Base-by-base conservation (phyloP, 92 coral and sea anemone species). In the Palythoa heliodiscus region DNA sequence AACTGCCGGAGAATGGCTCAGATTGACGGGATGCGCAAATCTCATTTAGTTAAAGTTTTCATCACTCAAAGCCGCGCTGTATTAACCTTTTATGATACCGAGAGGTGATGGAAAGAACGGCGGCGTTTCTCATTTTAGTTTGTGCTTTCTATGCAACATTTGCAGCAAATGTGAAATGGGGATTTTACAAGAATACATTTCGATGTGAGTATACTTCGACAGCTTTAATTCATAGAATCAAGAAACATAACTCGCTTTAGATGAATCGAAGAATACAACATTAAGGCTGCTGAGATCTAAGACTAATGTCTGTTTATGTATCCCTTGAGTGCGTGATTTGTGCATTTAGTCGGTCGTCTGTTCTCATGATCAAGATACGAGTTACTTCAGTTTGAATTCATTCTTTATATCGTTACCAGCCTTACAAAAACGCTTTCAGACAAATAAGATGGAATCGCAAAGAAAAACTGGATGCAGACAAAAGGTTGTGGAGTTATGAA, bases 141-240 rank as follows among this genome's bases (percentile, higher is more conserved):
- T 76, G 66, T 54, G 50, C 10, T 76, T 76, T 9, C n/a, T 6
- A 13, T 15, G 13, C 67, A 23, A 12, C 1, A 7, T 23, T 37
- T 3, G 23, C 15, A 8, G 13, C 48, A 76, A 14, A 76, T 22
- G 37, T 20, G 48, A 54, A 54, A 17, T 76, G 81, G 81, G 25
- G 29, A 11, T 52, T 53, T 76, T 76, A 76, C 81, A 53, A 76
- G 68, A 76, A 53, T 39, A 76, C 81, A 50, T 53, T 76, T 76
- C 81, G 67, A 76, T 24, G 81, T 76, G 61, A 52, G 81, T 76
- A 76, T 35, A 24, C 8, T 52, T 19, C 15, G 15, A 17, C n/a
- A 2, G 55, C 14, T 38, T 12, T 8, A 39, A 7, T 72, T 72
- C 14, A 7, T 37, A 3, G 17, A 67, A 67, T 67, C 12, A 10